Evolutionary conservation across 2,113 vertebrate genomes (phyloP).

Genomic region (Callionymus lyra): DNA sequence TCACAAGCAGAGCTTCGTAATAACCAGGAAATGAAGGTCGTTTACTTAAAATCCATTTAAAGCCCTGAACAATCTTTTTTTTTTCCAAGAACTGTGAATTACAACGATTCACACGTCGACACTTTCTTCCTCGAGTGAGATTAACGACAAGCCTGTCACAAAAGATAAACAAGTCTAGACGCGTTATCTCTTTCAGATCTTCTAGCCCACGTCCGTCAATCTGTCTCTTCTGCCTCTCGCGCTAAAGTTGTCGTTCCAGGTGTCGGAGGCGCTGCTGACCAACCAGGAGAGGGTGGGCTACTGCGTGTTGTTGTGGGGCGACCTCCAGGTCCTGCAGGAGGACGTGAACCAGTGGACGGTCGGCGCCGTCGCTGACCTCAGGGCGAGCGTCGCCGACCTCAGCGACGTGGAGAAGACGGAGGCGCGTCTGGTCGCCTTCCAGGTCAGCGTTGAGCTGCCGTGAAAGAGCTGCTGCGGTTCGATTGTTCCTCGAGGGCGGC

Average conservation of each 20-base stretch:
- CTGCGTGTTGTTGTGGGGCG: conserved; percentile 78
- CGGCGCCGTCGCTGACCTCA: conserved; percentile 69
- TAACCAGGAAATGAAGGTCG: no score
- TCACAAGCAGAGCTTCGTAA: no score
- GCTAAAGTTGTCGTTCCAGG: conserved; percentile 53
- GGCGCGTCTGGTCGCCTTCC: conserved; percentile 70
- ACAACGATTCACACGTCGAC: no score
- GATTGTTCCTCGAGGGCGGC: no score
- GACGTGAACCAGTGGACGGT: conserved; percentile 80
- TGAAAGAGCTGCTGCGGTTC: not conserved
- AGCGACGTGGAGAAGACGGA: conserved; percentile 67
- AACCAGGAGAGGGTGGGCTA: conserved; percentile 71
- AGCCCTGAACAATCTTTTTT: no score
- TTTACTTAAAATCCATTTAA: no score
- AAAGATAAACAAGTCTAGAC: conserved; percentile 60
- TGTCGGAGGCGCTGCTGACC: conserved; percentile 83
- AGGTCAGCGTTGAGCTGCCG: conserved; percentile 63
- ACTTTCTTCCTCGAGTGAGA: conserved; percentile 26
- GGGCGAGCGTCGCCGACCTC: conserved; percentile 67
- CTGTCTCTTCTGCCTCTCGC: conserved; percentile 30
- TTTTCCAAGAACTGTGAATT: conserved; percentile 3
- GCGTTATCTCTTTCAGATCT: conserved; percentile 41
- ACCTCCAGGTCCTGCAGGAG: conserved; percentile 72
- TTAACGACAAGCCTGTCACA: conserved; percentile 34
- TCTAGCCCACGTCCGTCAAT: conserved; percentile 47